Evolutionary conservation across 2,797 vertebrate genomes (phyloP), one percentile per base, ranked within the genome.

Genomic region (Microctenopoma lineatum): DNA sequence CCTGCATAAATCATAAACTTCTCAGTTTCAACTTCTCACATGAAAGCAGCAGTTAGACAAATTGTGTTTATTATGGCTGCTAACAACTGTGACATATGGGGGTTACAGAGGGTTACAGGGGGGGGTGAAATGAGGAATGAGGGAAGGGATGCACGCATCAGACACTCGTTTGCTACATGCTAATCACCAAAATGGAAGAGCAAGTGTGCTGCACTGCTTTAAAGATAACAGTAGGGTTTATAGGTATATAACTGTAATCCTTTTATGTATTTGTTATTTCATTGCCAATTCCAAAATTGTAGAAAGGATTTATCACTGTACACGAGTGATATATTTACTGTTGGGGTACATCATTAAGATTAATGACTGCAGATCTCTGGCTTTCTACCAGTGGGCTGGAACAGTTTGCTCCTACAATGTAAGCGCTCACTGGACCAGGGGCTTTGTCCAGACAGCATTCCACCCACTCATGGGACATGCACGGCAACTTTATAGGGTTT

Each of bases 1-100:
- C 46, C 61, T 80, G 77, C 76, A 86, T 84, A 84, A 77, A 87
- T 83, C 42, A 73, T 83, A 88, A 90, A 67, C 65, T 81, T 53
- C 66, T 80, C 74, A 41, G 59, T 79, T 80, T 73, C 53, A 32
- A 32, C 29, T 32, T 32, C 53, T 47, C 5, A 73, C 73, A 83
- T 82, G 71, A 86, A 82, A 89, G 76, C 41, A 36, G 44, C 39
- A 64, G 52, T 54, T 50, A 46, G 45, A 52, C 32, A 64, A 60
- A 29, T 53, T 52, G 70, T 54, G 63, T 70, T 80, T 80, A 69
- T 78, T 81, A 48, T 39, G 26, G 80, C 60, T 71, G 70, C 83
- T 80, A 75, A 90, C 44, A n/a, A 85, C 73, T 65, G 48, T 62
- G 57, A 56, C 68, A 78, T 67, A 60, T 75, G n/a, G n/a, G n/a